Base-by-base conservation (phyloP, 1,140 invertebrate genomes). In the Temnothorax curvispinosus region DNA sequence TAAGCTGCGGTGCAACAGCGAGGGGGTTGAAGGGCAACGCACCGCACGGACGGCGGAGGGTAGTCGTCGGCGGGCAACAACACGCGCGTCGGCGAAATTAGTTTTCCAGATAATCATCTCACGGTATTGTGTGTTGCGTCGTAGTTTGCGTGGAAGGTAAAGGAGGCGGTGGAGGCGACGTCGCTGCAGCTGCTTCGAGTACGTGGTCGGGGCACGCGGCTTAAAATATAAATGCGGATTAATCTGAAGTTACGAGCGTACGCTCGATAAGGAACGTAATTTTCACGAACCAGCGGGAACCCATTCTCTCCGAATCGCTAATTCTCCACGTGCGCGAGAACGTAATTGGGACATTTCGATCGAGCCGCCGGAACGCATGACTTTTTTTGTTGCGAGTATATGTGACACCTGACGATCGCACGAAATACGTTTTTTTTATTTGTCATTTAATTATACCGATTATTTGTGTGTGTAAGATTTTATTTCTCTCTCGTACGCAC, bases 21-120 rank as follows among this genome's bases (percentile, higher is more conserved):
- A 72, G 80, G 27, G 56, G 69, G 69, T 50, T 54, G 65, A 74
- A 64, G 78, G 67, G 86, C 38, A 89, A 87, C 44, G 72, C 58
- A 80, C 64, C 64, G 62, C 58, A 11, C 52, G 64, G 50, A 27
- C 27, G 18, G 52, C 15, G 27, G 58, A 58, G 67, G 82, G 86
- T 44, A 65, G 77, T 27, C 27, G 27, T 27, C n/a, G 84, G 80
- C 62, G 88, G 72, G 86, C 44, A 91, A 91, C 89, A 93, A 92
- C 93, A 92, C 92, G 90, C 90, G 91, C 91, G 88, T 92, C 92
- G 93, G 92, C 93, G 93, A 95, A 95, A 95, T 95, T 95, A 95
- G 95, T 95, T 95, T 95, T 95, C 93, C 93, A 94, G 94, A 95
- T 95, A 95, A 95, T 95, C 94, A 95, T 95, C 95, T 93, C 91